phyloP scores from a whole-genome alignment of 1,140 invertebrate species.

The Caenorhabditis brenneri region DNA sequence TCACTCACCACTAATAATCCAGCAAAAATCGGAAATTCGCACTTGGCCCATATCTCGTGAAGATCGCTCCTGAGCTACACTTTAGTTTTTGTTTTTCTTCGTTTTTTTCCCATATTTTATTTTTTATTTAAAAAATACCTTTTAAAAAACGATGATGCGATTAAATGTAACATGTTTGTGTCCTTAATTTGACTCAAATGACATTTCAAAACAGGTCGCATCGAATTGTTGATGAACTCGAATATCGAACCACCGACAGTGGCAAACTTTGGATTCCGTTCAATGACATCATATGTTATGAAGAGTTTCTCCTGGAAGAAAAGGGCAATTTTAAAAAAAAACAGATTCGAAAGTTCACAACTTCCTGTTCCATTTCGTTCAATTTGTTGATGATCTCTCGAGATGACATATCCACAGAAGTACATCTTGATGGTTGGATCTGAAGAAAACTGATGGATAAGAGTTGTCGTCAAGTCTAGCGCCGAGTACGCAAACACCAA shows the following conservation, averaged over 20 bases:
- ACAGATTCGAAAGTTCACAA: neutral
- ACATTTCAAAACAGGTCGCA: constrained; percentile 17
- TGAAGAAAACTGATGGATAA: neutral
- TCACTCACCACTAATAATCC: constrained; percentile 15
- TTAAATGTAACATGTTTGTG: constrained; percentile 11
- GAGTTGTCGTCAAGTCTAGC: no score
- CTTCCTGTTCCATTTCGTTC: constrained; percentile 38
- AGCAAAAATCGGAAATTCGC: constrained; percentile 38
- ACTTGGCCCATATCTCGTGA: constrained; percentile 21
- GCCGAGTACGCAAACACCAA: no score
- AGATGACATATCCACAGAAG: constrained; percentile 19
- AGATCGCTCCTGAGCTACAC: constrained; percentile 32
- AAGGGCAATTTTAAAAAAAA: neutral
- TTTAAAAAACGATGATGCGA: constrained; percentile 40
- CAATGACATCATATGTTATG: constrained; percentile 43
- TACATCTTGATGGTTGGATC: constrained; percentile 19
- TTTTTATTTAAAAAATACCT: neutral
- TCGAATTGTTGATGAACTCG: constrained; percentile 33
- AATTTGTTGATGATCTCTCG: constrained; percentile 25
- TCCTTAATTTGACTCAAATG: constrained; percentile 14
- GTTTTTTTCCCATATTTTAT: no score
- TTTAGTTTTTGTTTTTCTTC: no score
- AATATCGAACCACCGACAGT: constrained; percentile 25
- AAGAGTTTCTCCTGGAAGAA: constrained; percentile 47
- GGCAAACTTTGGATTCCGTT: constrained; percentile 8